These are phyloP conservation scores for Pseudomyrmex gracilis DNA, from an alignment of 1,140 invertebrate species.

Conservation along the genomic window DNA sequence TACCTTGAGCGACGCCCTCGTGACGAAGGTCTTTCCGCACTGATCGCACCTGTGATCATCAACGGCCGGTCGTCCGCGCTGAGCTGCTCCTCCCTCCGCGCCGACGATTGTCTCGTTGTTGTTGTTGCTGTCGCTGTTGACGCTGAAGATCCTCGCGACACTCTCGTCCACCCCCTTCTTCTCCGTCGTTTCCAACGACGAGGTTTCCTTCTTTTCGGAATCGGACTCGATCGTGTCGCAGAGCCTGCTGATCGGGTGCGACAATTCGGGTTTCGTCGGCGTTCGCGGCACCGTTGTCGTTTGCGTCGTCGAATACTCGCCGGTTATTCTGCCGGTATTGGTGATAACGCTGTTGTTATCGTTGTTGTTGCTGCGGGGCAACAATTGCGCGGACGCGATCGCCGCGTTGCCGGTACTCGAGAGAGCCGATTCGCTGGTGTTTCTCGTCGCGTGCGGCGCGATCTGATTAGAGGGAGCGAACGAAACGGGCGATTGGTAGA, in stretches of 20 bases:
- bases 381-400: neutral
- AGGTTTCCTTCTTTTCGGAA: conserved; percentile 35
- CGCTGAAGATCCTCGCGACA: conserved; percentile 16
- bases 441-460: neutral
- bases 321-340: neutral
- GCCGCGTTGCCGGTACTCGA: conserved; percentile 23
- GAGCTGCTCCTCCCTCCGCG: conserved; percentile 19
- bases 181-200: neutral
- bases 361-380: neutral
- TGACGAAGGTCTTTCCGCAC: conserved; percentile 84
- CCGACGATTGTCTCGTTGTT: conserved; percentile 67
- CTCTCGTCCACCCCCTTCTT: conserved; percentile 46
- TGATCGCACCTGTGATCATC: conserved; percentile 82
- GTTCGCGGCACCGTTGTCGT: neutral
- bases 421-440: neutral
- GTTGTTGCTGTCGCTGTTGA: conserved; percentile 76
- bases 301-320: conserved; percentile 3
- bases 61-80: conserved; percentile 30
- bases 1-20: conserved; percentile 84
- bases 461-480: conserved; percentile 19
- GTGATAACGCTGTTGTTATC: conserved; percentile 13
- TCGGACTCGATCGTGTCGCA: conserved; percentile 72
- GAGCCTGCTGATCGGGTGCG: conserved; percentile 77
- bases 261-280: conserved; percentile 72
- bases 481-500: conserved; percentile 40